Conservation (phyloP, 2,113 vertebrate genomes). For the Brachirus orientalis region DNA sequence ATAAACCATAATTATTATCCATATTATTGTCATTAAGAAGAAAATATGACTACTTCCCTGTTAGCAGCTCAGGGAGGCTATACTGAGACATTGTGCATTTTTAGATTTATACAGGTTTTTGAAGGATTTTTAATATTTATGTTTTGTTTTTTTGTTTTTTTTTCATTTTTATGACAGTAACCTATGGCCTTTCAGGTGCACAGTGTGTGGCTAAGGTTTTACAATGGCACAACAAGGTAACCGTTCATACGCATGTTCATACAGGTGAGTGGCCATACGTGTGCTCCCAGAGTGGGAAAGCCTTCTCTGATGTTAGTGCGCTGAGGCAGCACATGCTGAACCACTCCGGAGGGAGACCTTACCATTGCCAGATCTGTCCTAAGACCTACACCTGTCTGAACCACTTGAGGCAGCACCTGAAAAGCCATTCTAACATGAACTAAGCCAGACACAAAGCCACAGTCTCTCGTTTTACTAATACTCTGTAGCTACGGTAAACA, state of each 20-base stretch:
- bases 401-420: constrained; percentile 79
- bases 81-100: too few species aligned
- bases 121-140: too few species aligned
- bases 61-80: too few species aligned
- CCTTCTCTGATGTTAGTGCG: constrained; percentile 77
- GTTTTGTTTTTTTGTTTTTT: too few species aligned
- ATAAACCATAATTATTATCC: too few species aligned
- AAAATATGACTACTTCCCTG: too few species aligned
- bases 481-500: too few species aligned
- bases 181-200: constrained; percentile 76
- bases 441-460: constrained; percentile 32
- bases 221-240: constrained; percentile 78
- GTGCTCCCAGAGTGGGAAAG: constrained; percentile 77
- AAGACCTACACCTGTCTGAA: constrained; percentile 82
- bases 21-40: too few species aligned
- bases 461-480: neutral
- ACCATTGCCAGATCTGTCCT: constrained; percentile 79
- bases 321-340: constrained; percentile 80
- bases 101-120: too few species aligned
- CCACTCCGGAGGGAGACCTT: constrained; percentile 79
- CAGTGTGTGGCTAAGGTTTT: constrained; percentile 75
- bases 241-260: constrained; percentile 78
- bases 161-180: too few species aligned
- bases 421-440: constrained; percentile 74
- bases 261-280: constrained; percentile 76